Evolutionary conservation across 2,888 invertebrate genomes (phyloP).

Genomic region (Calliopum simillimum): DNA sequence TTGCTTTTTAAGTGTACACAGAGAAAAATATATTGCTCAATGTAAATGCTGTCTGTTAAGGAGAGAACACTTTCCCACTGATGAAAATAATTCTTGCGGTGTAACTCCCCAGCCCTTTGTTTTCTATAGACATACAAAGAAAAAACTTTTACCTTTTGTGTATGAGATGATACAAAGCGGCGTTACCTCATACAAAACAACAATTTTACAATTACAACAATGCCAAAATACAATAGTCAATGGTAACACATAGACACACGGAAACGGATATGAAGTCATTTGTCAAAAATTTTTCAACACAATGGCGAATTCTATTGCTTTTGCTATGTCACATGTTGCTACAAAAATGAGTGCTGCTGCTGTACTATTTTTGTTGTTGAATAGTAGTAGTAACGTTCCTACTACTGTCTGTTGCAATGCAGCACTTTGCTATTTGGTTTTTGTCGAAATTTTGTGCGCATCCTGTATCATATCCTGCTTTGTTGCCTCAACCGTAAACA

Average conservation of each 20-base stretch:
- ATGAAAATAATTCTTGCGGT: no score
- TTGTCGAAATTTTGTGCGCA: neutral
- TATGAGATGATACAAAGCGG: neutral
- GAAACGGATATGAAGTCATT: conserved; percentile 14
- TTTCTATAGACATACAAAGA: no score
- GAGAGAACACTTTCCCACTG: no score
- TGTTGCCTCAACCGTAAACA: no score
- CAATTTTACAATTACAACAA: conserved; percentile 20
- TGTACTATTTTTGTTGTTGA: neutral
- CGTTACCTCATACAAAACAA: neutral
- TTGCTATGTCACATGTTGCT: neutral
- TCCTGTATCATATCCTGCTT: no score
- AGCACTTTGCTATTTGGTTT: neutral
- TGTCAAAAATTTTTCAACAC: conserved; percentile 3
- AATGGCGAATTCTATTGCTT: neutral
- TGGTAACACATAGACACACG: neutral
- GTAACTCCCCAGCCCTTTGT: no score
- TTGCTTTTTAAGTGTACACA: neutral
- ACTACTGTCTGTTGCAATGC: neutral
- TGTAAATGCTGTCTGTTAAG: no score
- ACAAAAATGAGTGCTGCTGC: neutral
- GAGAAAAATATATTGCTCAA: no score
- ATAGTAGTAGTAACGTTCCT: no score
- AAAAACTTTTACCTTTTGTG: conserved; percentile 21
- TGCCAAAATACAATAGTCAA: neutral